Evolutionary conservation across 2,113 vertebrate genomes (phyloP).

Genomic region (Passerina amoena): DNA sequence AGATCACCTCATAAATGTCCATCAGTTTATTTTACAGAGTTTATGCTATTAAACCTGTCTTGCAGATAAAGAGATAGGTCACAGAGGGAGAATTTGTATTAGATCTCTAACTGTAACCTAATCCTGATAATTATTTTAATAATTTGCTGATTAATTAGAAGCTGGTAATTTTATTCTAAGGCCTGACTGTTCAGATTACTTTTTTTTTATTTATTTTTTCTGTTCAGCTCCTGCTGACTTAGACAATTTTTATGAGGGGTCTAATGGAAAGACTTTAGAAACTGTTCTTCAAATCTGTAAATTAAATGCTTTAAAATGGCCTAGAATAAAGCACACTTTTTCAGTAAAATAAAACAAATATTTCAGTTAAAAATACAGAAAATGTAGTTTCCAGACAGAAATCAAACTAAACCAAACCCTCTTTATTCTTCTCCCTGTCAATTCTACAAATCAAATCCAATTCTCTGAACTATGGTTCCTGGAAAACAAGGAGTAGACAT

Average conservation of each 20-base stretch:
- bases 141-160: constrained; percentile 1
- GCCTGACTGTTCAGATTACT: not conserved
- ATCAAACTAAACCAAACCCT: not conserved
- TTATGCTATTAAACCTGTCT: not conserved
- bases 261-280: not conserved
- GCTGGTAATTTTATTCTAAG: not conserved
- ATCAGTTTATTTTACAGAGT: not conserved
- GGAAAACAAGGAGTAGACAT: not conserved
- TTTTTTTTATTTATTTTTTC: not conserved
- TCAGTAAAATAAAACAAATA: not conserved
- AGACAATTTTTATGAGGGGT: not conserved
- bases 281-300: not conserved
- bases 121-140: not conserved
- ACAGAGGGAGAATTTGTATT: not conserved
- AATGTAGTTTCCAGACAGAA: not conserved
- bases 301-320: not conserved
- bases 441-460: not conserved
- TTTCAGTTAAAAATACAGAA: not conserved
- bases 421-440: not conserved
- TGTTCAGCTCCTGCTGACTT: not conserved
- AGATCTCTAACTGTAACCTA: not conserved
- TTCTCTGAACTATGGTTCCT: not conserved
- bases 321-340: not conserved
- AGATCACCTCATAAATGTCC: not conserved
- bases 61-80: not conserved